phyloP scores from a whole-genome alignment of 2,888 invertebrate species.

The Eupithecia inturbata region DNA sequence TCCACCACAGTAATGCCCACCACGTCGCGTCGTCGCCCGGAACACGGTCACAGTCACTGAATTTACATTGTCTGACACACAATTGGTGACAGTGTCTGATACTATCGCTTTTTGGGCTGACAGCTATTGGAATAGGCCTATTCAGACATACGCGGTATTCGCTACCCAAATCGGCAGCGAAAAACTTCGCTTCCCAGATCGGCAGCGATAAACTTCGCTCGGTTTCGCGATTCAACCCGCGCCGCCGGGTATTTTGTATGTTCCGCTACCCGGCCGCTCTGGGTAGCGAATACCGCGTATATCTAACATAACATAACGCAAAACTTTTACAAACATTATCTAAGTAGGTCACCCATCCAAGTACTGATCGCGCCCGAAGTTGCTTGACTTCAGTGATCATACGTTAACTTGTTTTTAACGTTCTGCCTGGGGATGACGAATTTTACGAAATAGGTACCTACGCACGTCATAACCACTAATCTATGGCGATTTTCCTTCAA shows the following conservation, averaged over 20 bases:
- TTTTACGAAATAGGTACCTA: too few species aligned
- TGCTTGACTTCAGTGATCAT: not conserved
- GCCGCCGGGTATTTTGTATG: not conserved
- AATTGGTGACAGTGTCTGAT: conserved; percentile 57
- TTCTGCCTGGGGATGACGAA: too few species aligned
- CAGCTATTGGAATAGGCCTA: not conserved
- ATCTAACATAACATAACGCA: too few species aligned
- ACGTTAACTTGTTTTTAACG: not conserved
- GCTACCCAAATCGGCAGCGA: not conserved
- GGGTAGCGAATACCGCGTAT: too few species aligned
- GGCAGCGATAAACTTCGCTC: not conserved
- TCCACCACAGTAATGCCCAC: conserved; percentile 45
- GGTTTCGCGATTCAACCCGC: not conserved
- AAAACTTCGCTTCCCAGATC: not conserved
- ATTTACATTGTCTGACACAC: conserved; percentile 58
- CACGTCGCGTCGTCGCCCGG: conserved; percentile 37
- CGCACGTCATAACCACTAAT: too few species aligned
- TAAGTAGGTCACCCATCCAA: too few species aligned
- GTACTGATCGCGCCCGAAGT: too few species aligned
- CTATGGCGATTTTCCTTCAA: too few species aligned
- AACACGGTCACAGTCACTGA: conserved; percentile 61
- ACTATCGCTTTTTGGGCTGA: conserved; percentile 5
- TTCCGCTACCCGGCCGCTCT: not conserved
- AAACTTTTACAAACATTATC: too few species aligned
- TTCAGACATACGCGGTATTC: not conserved